Evolutionary conservation across 2,113 vertebrate genomes (phyloP).

Genomic region (Elanus axillaris): DNA sequence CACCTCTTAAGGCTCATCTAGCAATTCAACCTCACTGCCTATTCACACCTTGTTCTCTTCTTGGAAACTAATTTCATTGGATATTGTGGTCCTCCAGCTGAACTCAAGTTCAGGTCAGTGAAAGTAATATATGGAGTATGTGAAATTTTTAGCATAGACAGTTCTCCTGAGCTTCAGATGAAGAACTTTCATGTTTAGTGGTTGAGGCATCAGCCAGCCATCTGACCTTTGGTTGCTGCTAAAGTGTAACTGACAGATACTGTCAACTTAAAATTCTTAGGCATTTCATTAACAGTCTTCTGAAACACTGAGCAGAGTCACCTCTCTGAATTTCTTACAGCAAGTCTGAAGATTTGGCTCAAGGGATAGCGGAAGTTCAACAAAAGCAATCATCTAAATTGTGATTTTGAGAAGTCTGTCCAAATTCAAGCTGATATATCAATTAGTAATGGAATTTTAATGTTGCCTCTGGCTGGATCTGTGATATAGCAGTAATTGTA

Average conservation of each 20-base stretch:
- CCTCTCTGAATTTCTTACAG: not conserved
- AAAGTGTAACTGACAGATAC: not conserved
- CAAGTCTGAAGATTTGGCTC: not conserved
- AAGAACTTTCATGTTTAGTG: not conserved
- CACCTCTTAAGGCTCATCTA: not conserved
- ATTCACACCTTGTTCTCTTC: not conserved
- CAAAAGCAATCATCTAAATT: not conserved
- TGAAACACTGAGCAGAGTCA: not conserved
- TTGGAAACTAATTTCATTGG: not conserved
- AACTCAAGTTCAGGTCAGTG: not conserved
- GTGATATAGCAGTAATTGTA: not conserved
- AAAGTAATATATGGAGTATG: not conserved
- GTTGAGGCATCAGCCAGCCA: not conserved
- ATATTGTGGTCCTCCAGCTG: not conserved
- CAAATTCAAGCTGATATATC: slow-evolving; percentile 12
- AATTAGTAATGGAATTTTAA: slow-evolving; percentile 37
- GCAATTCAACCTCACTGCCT: not conserved
- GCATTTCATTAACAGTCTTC: not conserved
- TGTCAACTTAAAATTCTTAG: not conserved
- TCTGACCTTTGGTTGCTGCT: not conserved
- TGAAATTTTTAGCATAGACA: not conserved
- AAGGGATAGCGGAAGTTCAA: not conserved
- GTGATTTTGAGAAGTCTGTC: not conserved
- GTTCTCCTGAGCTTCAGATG: not conserved
- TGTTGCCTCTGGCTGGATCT: not conserved